phyloP scores from a whole-genome alignment of 2,113 vertebrate genomes.

The Pao palembangensis region DNA sequence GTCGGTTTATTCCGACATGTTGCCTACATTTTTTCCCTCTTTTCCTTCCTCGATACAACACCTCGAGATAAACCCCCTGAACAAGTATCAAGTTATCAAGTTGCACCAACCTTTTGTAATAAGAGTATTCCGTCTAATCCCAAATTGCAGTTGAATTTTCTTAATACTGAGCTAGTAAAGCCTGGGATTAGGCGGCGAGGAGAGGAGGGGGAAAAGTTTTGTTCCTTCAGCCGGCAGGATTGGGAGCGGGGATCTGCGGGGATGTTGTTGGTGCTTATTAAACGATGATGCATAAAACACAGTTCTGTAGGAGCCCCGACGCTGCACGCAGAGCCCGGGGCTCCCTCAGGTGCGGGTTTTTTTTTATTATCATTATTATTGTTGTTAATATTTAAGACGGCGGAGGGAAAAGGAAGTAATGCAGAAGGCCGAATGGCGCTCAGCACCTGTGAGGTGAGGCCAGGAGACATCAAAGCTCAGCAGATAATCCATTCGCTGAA shows the following conservation, averaged over 20 bases:
- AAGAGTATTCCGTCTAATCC: slow-evolving; percentile 91
- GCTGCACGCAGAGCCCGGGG: slow-evolving; percentile 44
- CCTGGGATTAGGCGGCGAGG: slow-evolving; percentile 79
- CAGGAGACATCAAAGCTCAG: slow-evolving; percentile 68
- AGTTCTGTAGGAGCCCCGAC: slow-evolving; percentile 44
- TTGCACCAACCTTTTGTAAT: slow-evolving; percentile 79
- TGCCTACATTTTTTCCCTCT: slow-evolving; percentile 44
- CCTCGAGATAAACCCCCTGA: slow-evolving; percentile 31
- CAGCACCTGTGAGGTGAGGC: slow-evolving; percentile 72
- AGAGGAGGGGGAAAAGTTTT: slow-evolving; percentile 75
- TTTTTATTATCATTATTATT: background rate
- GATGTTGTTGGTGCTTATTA: slow-evolving; percentile 75
- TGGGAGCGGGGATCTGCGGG: slow-evolving; percentile 67
- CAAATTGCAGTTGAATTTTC: slow-evolving; percentile 86
- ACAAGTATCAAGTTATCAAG: slow-evolving; percentile 83
- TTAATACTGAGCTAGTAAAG: slow-evolving; percentile 86
- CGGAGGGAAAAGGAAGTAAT: slow-evolving; percentile 33
- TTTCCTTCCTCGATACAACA: background rate
- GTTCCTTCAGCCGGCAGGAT: slow-evolving; percentile 72
- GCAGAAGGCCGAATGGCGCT: slow-evolving; percentile 52
- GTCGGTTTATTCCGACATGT: slow-evolving; percentile 52
- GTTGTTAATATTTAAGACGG: slow-evolving; percentile 24
- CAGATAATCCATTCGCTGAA: slow-evolving; percentile 61
- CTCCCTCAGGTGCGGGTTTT: slow-evolving; percentile 57
- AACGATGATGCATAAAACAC: slow-evolving; percentile 74